Percentiles rank a stretch among this genome's conserved stretches.
phyloP scores from a whole-genome alignment of 92 coral and sea anemone species.

The Palythoa grandiflora region DNA sequence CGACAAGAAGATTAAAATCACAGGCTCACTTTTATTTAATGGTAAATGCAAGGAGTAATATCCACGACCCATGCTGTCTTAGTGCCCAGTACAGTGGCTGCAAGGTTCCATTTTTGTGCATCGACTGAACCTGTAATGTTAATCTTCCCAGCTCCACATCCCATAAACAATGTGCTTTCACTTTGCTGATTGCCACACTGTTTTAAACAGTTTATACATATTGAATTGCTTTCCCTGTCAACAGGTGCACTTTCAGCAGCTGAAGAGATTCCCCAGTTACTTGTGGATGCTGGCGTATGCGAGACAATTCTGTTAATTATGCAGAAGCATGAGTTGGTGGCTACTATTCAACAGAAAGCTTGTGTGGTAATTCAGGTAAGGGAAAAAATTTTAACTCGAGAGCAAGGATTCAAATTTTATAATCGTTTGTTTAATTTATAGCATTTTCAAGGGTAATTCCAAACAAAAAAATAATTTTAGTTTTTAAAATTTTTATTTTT shows the following conservation, averaged over 20 bases:
- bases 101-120: no score
- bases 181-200: not conserved
- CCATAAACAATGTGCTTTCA: not conserved
- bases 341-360: conserved; percentile 84
- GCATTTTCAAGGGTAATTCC: no score
- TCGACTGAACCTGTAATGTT: no score
- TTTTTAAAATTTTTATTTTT: not conserved
- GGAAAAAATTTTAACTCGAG: not conserved
- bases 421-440: no score
- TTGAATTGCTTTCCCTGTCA: not conserved
- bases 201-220: not conserved
- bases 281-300: conserved; percentile 64
- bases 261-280: conserved; percentile 79
- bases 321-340: conserved; percentile 56
- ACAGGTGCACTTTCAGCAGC: conserved; percentile 89
- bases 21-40: no score
- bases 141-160: no score
- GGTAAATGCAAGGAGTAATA: no score
- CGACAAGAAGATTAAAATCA: no score
- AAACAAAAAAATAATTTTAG: no score
- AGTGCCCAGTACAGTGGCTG: no score
- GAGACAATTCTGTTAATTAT: conserved; percentile 64
- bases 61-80: no score
- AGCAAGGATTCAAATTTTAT: not conserved
- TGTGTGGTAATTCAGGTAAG: conserved; percentile 74